These are phyloP conservation scores for Drosophila neotestacea DNA, from an alignment of 2,888 invertebrate genomes.

Conservation along the genomic window DNA sequence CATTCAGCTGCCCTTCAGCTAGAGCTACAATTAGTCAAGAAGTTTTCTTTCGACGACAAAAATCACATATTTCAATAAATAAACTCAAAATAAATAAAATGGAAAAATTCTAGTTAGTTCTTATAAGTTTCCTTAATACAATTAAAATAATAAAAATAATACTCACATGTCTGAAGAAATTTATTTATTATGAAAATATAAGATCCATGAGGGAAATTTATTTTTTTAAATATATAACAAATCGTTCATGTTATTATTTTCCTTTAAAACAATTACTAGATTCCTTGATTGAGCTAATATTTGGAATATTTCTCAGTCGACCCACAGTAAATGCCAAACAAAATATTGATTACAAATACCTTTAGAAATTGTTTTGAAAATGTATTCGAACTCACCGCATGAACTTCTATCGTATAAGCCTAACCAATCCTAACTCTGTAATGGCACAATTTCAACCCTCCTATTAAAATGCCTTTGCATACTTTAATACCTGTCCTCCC, in stretches of 20 bases:
- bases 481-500: conserved; percentile 8
- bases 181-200: too few species aligned
- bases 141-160: too few species aligned
- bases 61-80: too few species aligned
- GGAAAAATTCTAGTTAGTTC: too few species aligned
- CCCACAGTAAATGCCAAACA: conserved; percentile 3
- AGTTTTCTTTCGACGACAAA: too few species aligned
- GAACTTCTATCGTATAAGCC: conserved; percentile 7
- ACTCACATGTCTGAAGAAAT: too few species aligned
- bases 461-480: conserved; percentile 58
- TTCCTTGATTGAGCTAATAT: not conserved
- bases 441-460: conserved; percentile 12
- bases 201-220: too few species aligned
- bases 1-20: conserved; percentile 16
- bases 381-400: conserved; percentile 18
- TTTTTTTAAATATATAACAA: too few species aligned
- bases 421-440: conserved; percentile 2
- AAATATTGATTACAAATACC: conserved; percentile 10
- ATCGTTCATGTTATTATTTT: too few species aligned
- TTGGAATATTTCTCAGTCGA: not conserved
- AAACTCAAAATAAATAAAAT: too few species aligned
- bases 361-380: not conserved
- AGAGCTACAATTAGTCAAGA: not conserved
- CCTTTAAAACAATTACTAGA: too few species aligned
- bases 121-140: too few species aligned